Conservation (phyloP, 2,797 vertebrate species). For the Synaphobranchus kaupii region DNA sequence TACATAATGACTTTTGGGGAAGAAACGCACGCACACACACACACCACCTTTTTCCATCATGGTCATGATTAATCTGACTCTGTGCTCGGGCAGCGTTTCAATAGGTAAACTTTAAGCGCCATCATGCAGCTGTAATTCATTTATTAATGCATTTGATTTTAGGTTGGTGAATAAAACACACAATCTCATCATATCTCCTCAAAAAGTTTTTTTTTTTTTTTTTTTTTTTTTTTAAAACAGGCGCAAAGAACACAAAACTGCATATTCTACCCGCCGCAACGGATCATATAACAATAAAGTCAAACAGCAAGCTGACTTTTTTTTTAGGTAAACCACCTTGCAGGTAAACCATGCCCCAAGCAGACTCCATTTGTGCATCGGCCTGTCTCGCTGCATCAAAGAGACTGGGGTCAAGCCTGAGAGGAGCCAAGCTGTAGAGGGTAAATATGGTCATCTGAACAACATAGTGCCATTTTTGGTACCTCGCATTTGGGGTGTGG, state of each 20-base stretch:
- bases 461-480: too few species aligned
- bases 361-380: not conserved
- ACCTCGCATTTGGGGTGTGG: too few species aligned
- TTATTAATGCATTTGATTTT: not conserved
- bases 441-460: too few species aligned
- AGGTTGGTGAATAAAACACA: not conserved
- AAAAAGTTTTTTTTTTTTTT: not conserved
- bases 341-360: not conserved
- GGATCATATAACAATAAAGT: too few species aligned
- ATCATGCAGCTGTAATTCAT: not conserved
- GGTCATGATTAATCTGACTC: not conserved
- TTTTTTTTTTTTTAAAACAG: not conserved
- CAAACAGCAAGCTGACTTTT: not conserved
- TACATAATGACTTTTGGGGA: not conserved
- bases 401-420: not conserved
- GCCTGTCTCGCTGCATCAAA: not conserved
- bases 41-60: not conserved
- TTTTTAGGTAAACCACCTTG: not conserved
- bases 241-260: too few species aligned
- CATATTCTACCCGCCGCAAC: too few species aligned
- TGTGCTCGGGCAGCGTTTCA: not conserved
- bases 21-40: not conserved
- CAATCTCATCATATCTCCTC: not conserved
- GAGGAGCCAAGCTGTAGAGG: not conserved
- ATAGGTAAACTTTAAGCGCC: not conserved